Evolutionary conservation across 2,113 vertebrate species (phyloP).

Genomic region (Chelonoidis abingdonii): DNA sequence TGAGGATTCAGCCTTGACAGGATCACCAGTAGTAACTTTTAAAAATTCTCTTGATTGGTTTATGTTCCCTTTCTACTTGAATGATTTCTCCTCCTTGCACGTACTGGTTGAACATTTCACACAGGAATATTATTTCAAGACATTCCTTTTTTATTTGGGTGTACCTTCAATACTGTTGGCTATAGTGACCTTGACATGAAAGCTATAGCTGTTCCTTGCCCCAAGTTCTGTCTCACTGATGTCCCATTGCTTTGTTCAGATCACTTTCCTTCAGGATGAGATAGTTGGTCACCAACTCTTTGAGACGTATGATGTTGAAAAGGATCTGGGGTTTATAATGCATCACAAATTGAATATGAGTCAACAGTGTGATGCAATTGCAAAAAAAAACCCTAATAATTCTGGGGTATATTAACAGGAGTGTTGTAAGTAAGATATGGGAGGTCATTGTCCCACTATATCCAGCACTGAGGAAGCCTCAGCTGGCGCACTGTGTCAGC

Average conservation of each 20-base stretch:
- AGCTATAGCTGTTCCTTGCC: background rate
- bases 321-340: background rate
- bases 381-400: background rate
- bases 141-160: background rate
- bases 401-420: background rate
- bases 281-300: background rate
- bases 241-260: background rate
- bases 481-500: background rate
- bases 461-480: no score
- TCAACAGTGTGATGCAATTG: background rate
- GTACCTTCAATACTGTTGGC: background rate
- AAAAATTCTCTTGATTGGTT: background rate
- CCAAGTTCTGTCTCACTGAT: background rate
- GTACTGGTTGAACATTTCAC: background rate
- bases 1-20: no score
- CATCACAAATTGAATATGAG: background rate
- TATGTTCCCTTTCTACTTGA: background rate
- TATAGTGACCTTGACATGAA: background rate
- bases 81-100: background rate
- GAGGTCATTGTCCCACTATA: background rate
- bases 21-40: background rate
- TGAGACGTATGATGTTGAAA: background rate
- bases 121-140: background rate
- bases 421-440: background rate
- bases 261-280: background rate